Evolutionary conservation across 2,113 vertebrate species (phyloP).

Genomic region (Bolborhynchus lineola): DNA sequence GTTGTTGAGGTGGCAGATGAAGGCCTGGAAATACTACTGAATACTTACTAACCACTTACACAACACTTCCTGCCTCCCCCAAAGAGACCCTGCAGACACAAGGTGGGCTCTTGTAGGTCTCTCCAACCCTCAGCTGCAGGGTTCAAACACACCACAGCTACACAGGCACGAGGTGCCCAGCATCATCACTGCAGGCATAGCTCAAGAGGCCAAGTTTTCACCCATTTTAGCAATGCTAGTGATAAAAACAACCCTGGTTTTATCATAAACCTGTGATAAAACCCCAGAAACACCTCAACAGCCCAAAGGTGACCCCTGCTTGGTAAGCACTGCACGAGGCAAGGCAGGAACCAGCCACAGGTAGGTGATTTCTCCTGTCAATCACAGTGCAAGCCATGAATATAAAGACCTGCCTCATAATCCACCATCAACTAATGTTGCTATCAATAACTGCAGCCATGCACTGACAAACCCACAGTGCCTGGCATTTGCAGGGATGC

Average conservation of each 20-base stretch:
- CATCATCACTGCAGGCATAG: not conserved
- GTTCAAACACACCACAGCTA: not conserved
- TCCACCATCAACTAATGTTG: not conserved
- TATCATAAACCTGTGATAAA: not conserved
- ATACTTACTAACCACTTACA: not conserved
- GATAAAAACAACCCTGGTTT: not conserved
- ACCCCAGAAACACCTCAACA: not conserved
- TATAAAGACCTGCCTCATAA: not conserved
- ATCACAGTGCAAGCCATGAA: not conserved
- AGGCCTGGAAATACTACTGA: not conserved
- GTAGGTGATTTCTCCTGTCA: not conserved
- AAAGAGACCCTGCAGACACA: not conserved
- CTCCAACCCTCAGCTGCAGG: not conserved
- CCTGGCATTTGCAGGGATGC: not conserved
- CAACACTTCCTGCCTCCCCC: not conserved
- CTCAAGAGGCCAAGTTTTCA: not conserved
- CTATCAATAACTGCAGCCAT: not conserved
- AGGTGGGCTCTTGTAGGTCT: rapidly evolving
- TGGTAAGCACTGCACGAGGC: not conserved
- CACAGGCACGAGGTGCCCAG: rapidly evolving
- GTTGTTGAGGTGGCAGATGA: not conserved
- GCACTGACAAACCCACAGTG: not conserved
- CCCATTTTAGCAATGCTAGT: not conserved
- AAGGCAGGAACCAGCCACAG: not conserved
- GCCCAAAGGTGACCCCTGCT: not conserved